Evolutionary conservation across 1,140 invertebrate genomes (phyloP).

Genomic region (Acyrthosiphon pisum): DNA sequence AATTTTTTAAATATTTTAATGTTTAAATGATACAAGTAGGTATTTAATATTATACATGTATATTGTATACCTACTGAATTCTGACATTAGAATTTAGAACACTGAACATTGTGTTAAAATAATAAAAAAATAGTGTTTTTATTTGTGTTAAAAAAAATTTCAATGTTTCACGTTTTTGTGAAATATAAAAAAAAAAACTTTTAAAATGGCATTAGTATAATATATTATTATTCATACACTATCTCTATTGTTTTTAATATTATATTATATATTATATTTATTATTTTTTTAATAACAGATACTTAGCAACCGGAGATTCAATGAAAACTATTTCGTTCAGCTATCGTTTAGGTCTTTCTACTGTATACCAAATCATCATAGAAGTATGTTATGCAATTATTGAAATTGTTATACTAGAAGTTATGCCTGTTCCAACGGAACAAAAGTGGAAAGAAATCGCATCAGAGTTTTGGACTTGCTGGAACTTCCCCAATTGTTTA

Average conservation of each 20-base stretch:
- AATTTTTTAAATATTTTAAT: too few species aligned
- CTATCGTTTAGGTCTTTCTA: slow-evolving; percentile 51
- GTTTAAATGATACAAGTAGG: too few species aligned
- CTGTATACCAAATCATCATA: slow-evolving; percentile 53
- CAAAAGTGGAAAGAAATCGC: slow-evolving; percentile 60
- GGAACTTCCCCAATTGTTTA: slow-evolving; percentile 62
- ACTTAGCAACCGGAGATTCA: slow-evolving; percentile 57
- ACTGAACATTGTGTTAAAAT: too few species aligned
- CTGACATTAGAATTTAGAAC: too few species aligned
- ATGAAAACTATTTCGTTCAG: slow-evolving; percentile 54
- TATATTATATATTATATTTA: too few species aligned
- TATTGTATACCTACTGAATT: too few species aligned
- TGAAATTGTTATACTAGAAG: background rate
- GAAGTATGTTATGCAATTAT: slow-evolving; percentile 33
- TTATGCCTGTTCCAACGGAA: background rate
- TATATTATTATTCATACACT: too few species aligned
- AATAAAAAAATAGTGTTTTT: too few species aligned
- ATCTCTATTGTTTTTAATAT: too few species aligned
- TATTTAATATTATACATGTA: too few species aligned
- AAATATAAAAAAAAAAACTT: background rate
- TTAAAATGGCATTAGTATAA: background rate
- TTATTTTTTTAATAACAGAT: slow-evolving; percentile 28
- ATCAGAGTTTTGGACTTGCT: slow-evolving; percentile 62
- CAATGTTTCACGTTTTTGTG: too few species aligned
- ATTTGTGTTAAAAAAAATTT: too few species aligned